Percentiles rank a stretch among this genome's conserved stretches.
phyloP scores from a whole-genome alignment of 2,797 vertebrate genomes.

The Pyrrhura leucotis region DNA sequence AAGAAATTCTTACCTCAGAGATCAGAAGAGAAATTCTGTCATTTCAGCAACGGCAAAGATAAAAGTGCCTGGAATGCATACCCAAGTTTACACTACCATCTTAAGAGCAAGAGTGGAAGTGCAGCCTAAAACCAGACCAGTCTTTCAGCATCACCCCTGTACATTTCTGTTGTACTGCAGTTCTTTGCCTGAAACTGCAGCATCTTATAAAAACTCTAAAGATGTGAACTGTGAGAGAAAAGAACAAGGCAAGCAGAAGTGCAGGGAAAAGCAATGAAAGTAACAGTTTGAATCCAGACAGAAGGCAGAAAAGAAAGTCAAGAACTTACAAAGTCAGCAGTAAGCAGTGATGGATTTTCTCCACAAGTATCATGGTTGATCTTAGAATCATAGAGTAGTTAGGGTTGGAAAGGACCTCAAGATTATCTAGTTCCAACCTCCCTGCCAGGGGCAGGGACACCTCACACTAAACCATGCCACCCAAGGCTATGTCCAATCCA shows the following conservation, averaged over 20 bases:
- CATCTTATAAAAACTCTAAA: neutral
- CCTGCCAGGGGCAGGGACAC: too few relatives aligned
- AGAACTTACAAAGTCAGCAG: neutral
- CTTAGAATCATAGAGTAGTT: neutral
- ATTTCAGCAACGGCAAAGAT: neutral
- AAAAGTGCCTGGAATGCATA: neutral
- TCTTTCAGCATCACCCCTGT: neutral
- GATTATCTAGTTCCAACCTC: too few relatives aligned
- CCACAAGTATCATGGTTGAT: neutral
- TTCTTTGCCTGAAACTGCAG: neutral
- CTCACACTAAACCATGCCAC: too few relatives aligned
- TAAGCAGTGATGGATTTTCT: neutral
- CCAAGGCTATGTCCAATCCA: too few relatives aligned
- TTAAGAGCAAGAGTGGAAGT: slow-evolving; percentile 28
- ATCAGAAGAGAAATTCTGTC: neutral
- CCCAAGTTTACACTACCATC: slow-evolving; percentile 7
- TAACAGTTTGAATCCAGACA: neutral
- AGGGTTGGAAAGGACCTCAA: too few relatives aligned
- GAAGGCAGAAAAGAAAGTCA: neutral
- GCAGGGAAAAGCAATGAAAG: neutral
- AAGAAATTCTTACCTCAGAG: neutral
- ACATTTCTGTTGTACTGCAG: neutral
- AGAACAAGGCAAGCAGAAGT: neutral
- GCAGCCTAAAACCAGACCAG: neutral
- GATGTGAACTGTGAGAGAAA: neutral